These are phyloP conservation scores for Chrysina gloriosa DNA, from an alignment of 2,888 invertebrate species.

Conservation along the genomic window DNA sequence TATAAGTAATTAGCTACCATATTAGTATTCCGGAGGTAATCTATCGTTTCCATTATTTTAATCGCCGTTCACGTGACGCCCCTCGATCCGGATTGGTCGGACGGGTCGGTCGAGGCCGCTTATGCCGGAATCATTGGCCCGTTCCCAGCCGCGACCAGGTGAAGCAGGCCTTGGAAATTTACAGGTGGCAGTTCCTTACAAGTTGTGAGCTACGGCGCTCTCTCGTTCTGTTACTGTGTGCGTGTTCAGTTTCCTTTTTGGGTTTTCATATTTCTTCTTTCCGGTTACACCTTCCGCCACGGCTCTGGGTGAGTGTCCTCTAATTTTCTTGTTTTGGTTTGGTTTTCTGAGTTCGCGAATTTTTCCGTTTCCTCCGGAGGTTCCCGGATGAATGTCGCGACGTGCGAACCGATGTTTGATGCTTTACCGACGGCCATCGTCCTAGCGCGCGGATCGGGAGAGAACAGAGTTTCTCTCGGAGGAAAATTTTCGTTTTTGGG, in stretches of 20 bases:
- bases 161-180: slow-evolving; percentile 52
- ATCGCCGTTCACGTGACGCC: slow-evolving; percentile 56
- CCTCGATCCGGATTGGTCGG: slow-evolving; percentile 54
- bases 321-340: too few species aligned
- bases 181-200: slow-evolving; percentile 61
- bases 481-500: too few species aligned
- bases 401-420: too few species aligned
- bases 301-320: slow-evolving; percentile 63
- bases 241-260: slow-evolving; percentile 43
- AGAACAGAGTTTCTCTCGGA: too few species aligned
- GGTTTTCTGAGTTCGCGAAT: too few species aligned
- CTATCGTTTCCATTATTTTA: slow-evolving; percentile 65
- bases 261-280: slow-evolving; percentile 52
- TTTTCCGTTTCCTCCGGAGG: too few species aligned
- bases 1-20: slow-evolving; percentile 65
- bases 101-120: slow-evolving; percentile 44
- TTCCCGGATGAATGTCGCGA: too few species aligned
- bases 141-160: slow-evolving; percentile 52
- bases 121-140: slow-evolving; percentile 55
- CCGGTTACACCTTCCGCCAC: slow-evolving; percentile 49
- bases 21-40: slow-evolving; percentile 62
- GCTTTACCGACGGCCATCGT: too few species aligned
- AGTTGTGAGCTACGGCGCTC: slow-evolving; percentile 59
- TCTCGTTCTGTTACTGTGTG: slow-evolving; percentile 42
- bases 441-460: too few species aligned